Evolutionary conservation across 2,113 vertebrate species (phyloP), one percentile per base, ranked within the genome.

Genomic region (Talpa occidentalis): DNA sequence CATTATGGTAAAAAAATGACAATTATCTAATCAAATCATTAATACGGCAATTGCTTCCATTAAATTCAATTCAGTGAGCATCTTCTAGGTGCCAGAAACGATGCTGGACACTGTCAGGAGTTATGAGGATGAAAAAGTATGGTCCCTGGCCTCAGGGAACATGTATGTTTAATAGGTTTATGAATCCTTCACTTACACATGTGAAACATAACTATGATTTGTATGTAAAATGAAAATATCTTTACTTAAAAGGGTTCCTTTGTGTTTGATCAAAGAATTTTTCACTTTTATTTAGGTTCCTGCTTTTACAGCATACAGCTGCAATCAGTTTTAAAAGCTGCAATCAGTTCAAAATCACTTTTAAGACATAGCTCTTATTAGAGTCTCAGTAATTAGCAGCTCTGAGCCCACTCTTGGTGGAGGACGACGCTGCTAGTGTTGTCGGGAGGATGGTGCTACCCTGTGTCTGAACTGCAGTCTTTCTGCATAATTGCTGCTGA

Each of bases 351-450:
- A 40, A 89, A 95, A 96, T 87, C 91, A 95, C 91, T 95, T 95
- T 89, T 94, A 94, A 96, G 84, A 78, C n/a, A 15, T 28, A 62
- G 79, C 87, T 91, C 92, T 70, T 92, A 42, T 26, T 88, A 93
- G 94, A 83, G 88, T 94, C 92, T 84, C 94, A 93, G 95, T 92
- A 97, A 96, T 97, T 95, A 97, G 95, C 94, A 91, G 92, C 94
- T 95, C 92, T 89, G 69, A 49, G 67, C 47, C 49, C 73, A 81
- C 96, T 81, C 78, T 90, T 52, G 22, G 30, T 87, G 94, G 52
- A 90, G 37, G 30, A 2, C 74, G 78, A 74, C 60, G 15, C 74
- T n/a, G 64, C 59, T 24, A 19, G 35, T 30, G 74, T 8, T 60
- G 49, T 74, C 3, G 14, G 87, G 28, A 32, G 94, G 67, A 3